A percentile compares a stretch with the other conserved stretches of the same genome.
These are phyloP conservation scores for Coracopsis vasa DNA, from an alignment of 2,113 vertebrate species.

Conservation along the genomic window DNA sequence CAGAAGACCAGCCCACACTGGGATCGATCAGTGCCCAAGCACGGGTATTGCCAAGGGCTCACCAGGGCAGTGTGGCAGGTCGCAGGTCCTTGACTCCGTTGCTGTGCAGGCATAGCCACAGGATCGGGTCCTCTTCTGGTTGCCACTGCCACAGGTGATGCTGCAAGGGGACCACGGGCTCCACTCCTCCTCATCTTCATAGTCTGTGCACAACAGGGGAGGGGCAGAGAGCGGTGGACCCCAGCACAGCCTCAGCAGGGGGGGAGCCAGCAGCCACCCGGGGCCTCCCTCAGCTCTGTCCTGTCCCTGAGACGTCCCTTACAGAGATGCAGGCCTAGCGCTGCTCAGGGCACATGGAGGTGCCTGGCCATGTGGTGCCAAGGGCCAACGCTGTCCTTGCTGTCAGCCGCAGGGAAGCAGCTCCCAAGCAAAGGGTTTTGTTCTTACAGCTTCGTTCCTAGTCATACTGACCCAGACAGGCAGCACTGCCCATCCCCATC, in stretches of 20 bases:
- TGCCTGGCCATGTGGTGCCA: rapidly evolving
- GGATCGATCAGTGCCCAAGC: neutral
- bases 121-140: conserved; percentile 84
- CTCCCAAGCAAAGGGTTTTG: neutral
- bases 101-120: conserved; percentile 88
- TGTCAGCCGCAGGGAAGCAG: neutral
- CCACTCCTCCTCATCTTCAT: conserved; percentile 86
- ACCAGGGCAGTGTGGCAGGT: conserved; percentile 84
- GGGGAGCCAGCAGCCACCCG: neutral
- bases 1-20: neutral
- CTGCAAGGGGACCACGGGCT: conserved; percentile 89
- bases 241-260: neutral
- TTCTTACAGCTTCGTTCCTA: neutral
- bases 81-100: conserved; percentile 82
- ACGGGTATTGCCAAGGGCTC: neutral
- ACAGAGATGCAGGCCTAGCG: neutral
- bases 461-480: neutral
- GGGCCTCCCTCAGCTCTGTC: neutral
- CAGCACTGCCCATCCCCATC: neutral
- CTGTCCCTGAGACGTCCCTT: neutral
- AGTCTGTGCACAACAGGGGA: conserved; percentile 69
- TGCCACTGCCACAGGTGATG: conserved; percentile 82
- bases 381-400: neutral
- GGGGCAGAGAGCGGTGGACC: neutral
- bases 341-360: rapidly evolving